Conservation (phyloP, 1,140 invertebrate species). For the Cherax quadricarinatus region DNA sequence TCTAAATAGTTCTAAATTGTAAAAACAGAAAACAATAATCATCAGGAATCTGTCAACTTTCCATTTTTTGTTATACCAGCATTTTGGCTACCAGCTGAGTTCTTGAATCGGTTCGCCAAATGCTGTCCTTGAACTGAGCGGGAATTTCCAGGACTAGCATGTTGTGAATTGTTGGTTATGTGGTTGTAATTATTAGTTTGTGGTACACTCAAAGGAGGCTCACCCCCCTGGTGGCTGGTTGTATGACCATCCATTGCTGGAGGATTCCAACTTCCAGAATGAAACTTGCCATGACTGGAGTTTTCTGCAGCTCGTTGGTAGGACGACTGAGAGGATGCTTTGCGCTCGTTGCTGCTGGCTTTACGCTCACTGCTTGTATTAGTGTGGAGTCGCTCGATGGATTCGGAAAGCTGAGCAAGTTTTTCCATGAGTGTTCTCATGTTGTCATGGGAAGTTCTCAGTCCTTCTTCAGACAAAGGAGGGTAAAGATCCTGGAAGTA, state of each 20-base stretch:
- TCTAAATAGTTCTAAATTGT: neutral
- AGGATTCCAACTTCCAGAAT: neutral
- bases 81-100: neutral
- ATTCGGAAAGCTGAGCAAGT: slow-evolving; percentile 88
- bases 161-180: neutral
- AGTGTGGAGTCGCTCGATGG: slow-evolving; percentile 87
- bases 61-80: neutral
- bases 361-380: slow-evolving; percentile 61
- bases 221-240: slow-evolving; percentile 5
- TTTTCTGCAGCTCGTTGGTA: neutral
- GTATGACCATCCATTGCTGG: neutral
- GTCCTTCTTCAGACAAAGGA: slow-evolving; percentile 80
- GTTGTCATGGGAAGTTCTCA: slow-evolving; percentile 83
- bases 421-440: slow-evolving; percentile 89
- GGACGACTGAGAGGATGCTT: neutral
- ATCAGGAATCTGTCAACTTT: slow-evolving; percentile 29
- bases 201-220: neutral
- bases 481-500: slow-evolving; percentile 79
- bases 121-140: neutral
- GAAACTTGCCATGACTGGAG: neutral
- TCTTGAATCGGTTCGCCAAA: neutral
- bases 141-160: slow-evolving; percentile 12
- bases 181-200: neutral
- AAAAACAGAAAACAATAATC: neutral
- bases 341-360: slow-evolving; percentile 11